phyloP scores from a whole-genome alignment of 2,113 vertebrate species.

The Ptyas mucosa region DNA sequence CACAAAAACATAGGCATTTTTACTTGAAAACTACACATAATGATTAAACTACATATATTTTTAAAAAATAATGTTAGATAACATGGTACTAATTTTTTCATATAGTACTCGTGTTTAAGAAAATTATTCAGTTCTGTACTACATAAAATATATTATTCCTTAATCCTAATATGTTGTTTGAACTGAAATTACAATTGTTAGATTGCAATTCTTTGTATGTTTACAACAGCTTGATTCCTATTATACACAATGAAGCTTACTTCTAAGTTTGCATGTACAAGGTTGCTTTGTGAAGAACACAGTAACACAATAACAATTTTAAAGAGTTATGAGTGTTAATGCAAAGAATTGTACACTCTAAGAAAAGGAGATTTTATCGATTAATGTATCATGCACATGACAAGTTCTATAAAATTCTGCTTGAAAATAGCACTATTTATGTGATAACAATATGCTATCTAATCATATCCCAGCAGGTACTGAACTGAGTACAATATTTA shows the following conservation, averaged over 20 bases:
- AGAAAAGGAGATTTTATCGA: conserved; percentile 27
- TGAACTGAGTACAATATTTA: conserved; percentile 52
- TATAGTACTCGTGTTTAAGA: background rate
- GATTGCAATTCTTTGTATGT: background rate
- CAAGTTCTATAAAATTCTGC: conserved; percentile 28
- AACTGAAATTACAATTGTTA: background rate
- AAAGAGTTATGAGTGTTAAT: background rate
- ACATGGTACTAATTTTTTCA: background rate
- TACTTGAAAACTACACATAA: background rate
- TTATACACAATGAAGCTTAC: background rate
- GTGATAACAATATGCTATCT: conserved; percentile 46
- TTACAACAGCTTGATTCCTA: background rate
- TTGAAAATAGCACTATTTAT: conserved; percentile 47
- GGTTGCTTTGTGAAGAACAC: background rate
- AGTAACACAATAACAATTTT: conserved; percentile 5
- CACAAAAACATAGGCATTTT: background rate
- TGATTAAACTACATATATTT: background rate
- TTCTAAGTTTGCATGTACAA: background rate
- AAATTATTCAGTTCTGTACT: background rate
- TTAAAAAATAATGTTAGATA: background rate
- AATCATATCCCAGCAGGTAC: conserved; percentile 45
- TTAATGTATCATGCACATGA: conserved; percentile 18
- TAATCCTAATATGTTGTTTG: background rate
- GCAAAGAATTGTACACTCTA: background rate
- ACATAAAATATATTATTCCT: background rate